A percentile compares a stretch with the other conserved stretches of the same genome.
Evolutionary conservation across 1,140 invertebrate genomes (phyloP).

Genomic region (Pteromalus puparum): DNA sequence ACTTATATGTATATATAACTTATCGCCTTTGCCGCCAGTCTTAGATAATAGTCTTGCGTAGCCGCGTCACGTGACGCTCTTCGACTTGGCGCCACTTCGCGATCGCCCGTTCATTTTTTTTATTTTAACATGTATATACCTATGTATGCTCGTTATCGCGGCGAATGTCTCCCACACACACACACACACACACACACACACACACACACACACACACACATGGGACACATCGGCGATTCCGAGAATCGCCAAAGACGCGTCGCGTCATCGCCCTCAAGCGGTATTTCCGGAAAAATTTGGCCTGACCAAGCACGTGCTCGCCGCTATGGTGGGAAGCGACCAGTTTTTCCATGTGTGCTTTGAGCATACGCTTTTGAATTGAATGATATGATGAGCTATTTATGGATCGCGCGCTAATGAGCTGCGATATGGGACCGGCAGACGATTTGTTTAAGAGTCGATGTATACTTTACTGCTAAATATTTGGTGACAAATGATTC

Average conservation of each 20-base stretch:
- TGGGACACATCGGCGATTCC: neutral
- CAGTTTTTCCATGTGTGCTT: too few relatives aligned
- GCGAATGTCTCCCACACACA: neutral
- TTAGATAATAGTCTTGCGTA: neutral
- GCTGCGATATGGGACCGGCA: neutral
- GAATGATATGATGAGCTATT: too few relatives aligned
- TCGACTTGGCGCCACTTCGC: too few relatives aligned
- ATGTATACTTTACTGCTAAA: too few relatives aligned
- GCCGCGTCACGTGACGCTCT: too few relatives aligned
- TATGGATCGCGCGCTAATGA: neutral
- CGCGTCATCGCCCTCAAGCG: neutral
- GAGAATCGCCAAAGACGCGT: neutral
- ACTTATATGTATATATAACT: neutral
- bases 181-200: too few relatives aligned
- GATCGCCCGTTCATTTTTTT: too few relatives aligned
- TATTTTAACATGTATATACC: neutral
- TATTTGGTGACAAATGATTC: neutral
- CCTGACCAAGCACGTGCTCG: neutral
- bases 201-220: too few relatives aligned
- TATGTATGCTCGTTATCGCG: neutral
- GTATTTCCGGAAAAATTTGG: neutral
- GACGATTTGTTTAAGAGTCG: too few relatives aligned
- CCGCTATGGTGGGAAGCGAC: too few relatives aligned
- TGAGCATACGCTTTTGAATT: too few relatives aligned
- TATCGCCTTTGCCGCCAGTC: neutral